phyloP scores from a whole-genome alignment of 2,888 invertebrate genomes.

The Chouioia cunea region DNA sequence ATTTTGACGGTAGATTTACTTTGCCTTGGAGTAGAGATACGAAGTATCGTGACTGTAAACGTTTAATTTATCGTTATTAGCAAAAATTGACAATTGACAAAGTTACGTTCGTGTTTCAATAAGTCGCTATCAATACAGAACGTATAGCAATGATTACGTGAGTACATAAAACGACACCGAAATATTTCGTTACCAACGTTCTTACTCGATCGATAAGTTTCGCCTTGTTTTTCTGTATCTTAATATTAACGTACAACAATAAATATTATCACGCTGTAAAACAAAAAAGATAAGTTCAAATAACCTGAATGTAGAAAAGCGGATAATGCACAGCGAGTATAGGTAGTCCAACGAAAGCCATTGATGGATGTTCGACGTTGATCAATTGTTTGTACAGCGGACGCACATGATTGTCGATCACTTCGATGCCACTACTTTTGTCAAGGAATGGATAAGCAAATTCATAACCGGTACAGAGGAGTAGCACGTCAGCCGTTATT shows the following conservation, averaged over 20 bases:
- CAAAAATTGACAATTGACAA: no score
- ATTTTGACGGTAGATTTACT: conserved; percentile 74
- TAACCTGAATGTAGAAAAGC: conserved; percentile 80
- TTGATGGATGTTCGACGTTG: conserved; percentile 80
- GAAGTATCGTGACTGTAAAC: conserved; percentile 74
- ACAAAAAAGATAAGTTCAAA: neutral
- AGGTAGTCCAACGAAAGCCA: conserved; percentile 83
- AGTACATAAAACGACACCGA: no score
- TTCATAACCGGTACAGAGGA: conserved; percentile 83
- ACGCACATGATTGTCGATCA: conserved; percentile 71
- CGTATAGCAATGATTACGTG: no score
- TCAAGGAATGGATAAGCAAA: conserved; percentile 80
- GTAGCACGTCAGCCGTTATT: conserved; percentile 75
- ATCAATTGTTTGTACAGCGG: conserved; percentile 84
- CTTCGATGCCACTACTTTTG: conserved; percentile 72
- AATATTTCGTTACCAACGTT: neutral
- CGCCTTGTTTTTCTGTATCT: neutral
- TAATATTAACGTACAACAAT: neutral
- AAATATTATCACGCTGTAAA: neutral
- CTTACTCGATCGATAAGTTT: neutral
- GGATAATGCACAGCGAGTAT: conserved; percentile 78
- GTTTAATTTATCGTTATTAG: conserved; percentile 8
- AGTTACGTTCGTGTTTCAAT: no score
- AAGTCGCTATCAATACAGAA: no score
- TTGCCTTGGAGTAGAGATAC: conserved; percentile 74